phyloP scores from a whole-genome alignment of 2,113 vertebrate species.

The Apus apus region DNA sequence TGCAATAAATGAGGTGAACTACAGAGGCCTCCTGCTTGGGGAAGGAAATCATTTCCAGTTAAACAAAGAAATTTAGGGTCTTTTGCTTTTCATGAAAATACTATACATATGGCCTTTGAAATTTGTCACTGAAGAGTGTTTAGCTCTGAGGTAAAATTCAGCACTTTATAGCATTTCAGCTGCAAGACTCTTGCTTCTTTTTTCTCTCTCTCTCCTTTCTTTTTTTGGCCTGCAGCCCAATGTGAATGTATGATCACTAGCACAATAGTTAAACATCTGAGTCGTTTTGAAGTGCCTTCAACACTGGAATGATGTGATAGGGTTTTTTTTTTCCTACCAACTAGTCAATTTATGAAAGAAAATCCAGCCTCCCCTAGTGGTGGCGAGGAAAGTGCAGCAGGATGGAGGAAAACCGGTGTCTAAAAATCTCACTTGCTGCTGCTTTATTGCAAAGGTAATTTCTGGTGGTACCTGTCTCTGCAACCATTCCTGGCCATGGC shows the following conservation, averaged over 20 bases:
- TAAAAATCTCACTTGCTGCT: background rate
- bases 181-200: conserved; percentile 69
- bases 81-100: conserved; percentile 77
- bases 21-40: conserved; percentile 47
- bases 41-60: conserved; percentile 72
- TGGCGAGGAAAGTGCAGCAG: conserved; percentile 53
- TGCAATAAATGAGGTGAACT: conserved; percentile 60
- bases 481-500: background rate
- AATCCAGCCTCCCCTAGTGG: conserved; percentile 76
- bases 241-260: conserved; percentile 82
- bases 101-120: conserved; percentile 82
- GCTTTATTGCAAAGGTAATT: background rate
- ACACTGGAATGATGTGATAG: conserved; percentile 68
- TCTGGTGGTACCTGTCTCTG: background rate
- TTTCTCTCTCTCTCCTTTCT: background rate
- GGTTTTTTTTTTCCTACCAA: conserved; percentile 34
- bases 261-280: conserved; percentile 84
- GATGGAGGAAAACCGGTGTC: background rate
- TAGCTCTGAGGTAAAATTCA: conserved; percentile 81
- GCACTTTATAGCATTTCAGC: conserved; percentile 76
- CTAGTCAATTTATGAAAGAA: conserved; percentile 46
- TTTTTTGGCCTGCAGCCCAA: conserved; percentile 77
- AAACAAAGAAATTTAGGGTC: conserved; percentile 82
- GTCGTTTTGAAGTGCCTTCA: conserved; percentile 81
- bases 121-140: conserved; percentile 80